Conservation (phyloP, 2,113 vertebrate genomes). For the Ceyx cyanopectus region DNA sequence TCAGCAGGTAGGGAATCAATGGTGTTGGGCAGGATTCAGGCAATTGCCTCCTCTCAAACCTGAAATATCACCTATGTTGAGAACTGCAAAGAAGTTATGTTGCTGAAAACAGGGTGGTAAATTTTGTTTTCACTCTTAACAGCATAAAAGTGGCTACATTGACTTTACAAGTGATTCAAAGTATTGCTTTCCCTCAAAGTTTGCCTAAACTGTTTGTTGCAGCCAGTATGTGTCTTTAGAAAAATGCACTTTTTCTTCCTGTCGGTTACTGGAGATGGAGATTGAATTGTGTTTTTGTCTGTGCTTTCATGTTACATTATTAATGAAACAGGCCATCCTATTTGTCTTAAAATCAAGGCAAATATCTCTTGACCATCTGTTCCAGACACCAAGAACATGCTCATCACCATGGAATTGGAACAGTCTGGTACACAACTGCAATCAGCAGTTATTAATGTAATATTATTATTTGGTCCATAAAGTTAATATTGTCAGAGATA, state of each 20-base stretch:
- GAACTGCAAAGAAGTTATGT: not conserved
- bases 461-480: conserved; percentile 46
- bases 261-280: conserved; percentile 58
- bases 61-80: not conserved
- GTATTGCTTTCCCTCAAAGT: not conserved
- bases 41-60: not conserved
- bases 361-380: conserved; percentile 55
- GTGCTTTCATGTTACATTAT: conserved; percentile 61
- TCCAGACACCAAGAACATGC: conserved; percentile 28
- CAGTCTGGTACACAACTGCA: conserved; percentile 43
- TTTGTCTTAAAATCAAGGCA: conserved; percentile 51
- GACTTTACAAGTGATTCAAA: not conserved
- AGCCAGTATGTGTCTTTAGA: not conserved
- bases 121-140: not conserved
- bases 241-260: not conserved
- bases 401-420: conserved; percentile 57
- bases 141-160: not conserved
- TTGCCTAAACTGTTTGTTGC: not conserved
- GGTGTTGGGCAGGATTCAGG: not conserved
- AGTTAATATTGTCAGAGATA: conserved; percentile 41
- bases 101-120: not conserved
- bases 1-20: not conserved
- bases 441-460: conserved; percentile 39
- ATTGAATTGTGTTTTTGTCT: conserved; percentile 66
- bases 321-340: conserved; percentile 71